Percentiles rank a stretch among this genome's conserved stretches.
Conservation (phyloP, 2,797 vertebrate species). For the Alfaro cultratus region DNA sequence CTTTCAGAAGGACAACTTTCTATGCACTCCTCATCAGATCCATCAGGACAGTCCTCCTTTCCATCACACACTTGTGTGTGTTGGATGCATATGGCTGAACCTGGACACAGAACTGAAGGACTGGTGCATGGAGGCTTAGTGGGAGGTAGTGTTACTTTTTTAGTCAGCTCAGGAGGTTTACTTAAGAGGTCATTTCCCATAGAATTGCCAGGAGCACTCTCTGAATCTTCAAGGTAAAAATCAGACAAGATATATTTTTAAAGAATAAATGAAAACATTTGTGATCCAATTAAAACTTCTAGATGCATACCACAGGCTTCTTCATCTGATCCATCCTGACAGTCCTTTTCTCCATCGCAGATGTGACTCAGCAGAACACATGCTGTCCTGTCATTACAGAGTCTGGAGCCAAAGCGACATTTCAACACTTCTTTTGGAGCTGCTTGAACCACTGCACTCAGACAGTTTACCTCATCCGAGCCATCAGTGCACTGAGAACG, state of each 20-base stretch:
- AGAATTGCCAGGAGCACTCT: too few species aligned
- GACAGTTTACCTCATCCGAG: slow-evolving; percentile 70
- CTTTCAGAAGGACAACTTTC: slow-evolving; percentile 75
- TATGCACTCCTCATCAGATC: slow-evolving; percentile 85
- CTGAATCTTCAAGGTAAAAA: too few species aligned
- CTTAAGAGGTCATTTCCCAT: not conserved
- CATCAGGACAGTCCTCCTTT: slow-evolving; percentile 84
- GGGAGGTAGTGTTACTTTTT: not conserved
- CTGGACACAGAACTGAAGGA: slow-evolving; percentile 78
- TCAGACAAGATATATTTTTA: too few species aligned
- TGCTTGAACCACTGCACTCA: too few species aligned
- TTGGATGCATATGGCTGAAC: slow-evolving; percentile 76
- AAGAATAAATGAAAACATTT: too few species aligned
- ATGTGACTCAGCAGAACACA: slow-evolving; percentile 3
- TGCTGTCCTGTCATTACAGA: not conserved
- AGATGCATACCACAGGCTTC: slow-evolving; percentile 1
- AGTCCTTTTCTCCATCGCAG: slow-evolving; percentile 4
- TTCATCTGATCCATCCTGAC: slow-evolving; percentile 11
- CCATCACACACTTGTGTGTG: slow-evolving; percentile 83
- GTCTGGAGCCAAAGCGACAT: not conserved
- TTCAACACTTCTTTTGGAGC: not conserved
- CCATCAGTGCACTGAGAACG: slow-evolving; percentile 73
- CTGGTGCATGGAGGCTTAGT: slow-evolving; percentile 59
- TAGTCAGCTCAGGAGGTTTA: not conserved
- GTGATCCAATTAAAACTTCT: not conserved